These are phyloP conservation scores for Tricholaema leucomelas DNA, from an alignment of 2,113 vertebrate species.

Conservation along the genomic window DNA sequence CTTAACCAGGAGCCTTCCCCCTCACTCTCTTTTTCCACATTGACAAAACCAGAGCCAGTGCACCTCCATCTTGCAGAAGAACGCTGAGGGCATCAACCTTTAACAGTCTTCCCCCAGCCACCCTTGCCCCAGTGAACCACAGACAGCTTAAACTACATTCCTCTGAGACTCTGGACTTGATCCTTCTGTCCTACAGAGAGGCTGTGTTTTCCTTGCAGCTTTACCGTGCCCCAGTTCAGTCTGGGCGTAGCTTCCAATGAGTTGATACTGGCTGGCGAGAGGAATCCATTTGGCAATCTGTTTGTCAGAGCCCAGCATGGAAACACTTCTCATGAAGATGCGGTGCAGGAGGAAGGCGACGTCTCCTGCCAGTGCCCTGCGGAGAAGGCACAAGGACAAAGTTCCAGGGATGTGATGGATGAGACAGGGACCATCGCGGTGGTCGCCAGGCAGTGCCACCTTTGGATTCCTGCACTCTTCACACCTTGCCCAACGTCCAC, in stretches of 20 bases:
- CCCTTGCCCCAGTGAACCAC: background rate
- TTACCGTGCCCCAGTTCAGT: constrained; percentile 83
- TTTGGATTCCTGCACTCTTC: background rate
- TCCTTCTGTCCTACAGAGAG: background rate
- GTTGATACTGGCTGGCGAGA: constrained; percentile 30
- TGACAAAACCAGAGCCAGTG: background rate
- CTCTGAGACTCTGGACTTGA: background rate
- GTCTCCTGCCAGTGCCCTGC: constrained; percentile 64
- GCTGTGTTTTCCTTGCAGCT: background rate
- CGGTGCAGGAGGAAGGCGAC: constrained; percentile 13
- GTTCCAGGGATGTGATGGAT: background rate
- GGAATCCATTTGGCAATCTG: constrained; percentile 77
- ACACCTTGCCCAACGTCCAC: background rate
- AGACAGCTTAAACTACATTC: background rate
- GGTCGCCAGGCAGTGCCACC: background rate
- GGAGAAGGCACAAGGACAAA: background rate
- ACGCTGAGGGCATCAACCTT: background rate
- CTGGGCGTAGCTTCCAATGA: constrained; percentile 76
- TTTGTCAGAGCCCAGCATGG: constrained; percentile 71
- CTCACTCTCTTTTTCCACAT: background rate
- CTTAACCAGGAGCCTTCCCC: background rate
- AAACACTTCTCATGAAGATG: constrained; percentile 65
- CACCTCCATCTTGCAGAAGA: background rate
- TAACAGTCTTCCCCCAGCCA: background rate
- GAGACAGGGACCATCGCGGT: background rate